Base-by-base conservation (phyloP, 2,797 vertebrate genomes). In the Takifugu rubripes region DNA sequence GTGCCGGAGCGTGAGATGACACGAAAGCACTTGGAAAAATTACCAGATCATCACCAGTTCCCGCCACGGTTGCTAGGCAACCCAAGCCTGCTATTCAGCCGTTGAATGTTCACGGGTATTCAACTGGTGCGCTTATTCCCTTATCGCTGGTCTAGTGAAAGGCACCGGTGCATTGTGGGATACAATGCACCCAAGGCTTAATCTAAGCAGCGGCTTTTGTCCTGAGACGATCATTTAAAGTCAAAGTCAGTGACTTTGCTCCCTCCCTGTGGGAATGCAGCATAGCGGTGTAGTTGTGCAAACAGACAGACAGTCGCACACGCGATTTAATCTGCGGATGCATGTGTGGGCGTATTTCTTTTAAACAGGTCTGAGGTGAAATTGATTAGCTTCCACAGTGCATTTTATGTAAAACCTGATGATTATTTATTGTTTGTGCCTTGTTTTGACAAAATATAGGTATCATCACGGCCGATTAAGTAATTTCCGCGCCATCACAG, bases 61-160 rank as follows among this genome's bases (percentile, higher is more conserved):
- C 59, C 61, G 70, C 75, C 76, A 61, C 21, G 73, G 94, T 96
- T 96, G 92, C 95, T 84, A 92, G 79, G 94, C 89, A 93, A 95
- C 94, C 79, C 74, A 72, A 70, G 64, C 72, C 61, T 78, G 73
- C 79, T 77, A 77, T 81, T 85, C 77, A 77, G 67, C 79, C 82
- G 78, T 77, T 72, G 69, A 84, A 58, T 62, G 70, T 69, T 74
- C 51, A 45, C 56, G 33, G 44, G 81, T 74, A 76, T 86, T 86
- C 72, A 81, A 89, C 87, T 89, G 82, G 79, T 76, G 62, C 59
- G 63, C 77, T 83, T 83, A 88, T 85, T 75, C 86, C 83, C 87
- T 92, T 93, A 89, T 93, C 78, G 74, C 86, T 91, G 87, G 89
- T 91, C 90, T 84, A 91, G 79, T 87, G 82, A 87, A 88, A 90